Base-by-base conservation (phyloP, 2,797 vertebrate species). In the Protosalanx chinensis region DNA sequence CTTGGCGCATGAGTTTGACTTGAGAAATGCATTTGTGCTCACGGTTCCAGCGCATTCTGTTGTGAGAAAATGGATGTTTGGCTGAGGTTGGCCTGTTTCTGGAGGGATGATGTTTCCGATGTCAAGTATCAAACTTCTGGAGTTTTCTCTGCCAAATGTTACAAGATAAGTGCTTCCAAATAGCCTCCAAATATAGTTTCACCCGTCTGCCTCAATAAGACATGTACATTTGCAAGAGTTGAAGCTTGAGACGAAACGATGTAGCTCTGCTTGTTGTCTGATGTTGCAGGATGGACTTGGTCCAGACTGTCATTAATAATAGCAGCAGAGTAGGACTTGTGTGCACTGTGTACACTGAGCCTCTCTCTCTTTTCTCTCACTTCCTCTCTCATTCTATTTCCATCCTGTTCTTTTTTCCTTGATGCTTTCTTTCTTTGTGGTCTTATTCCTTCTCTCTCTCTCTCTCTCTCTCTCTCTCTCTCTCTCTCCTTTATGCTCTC, bases 161-260 rank as follows among this genome's bases (percentile, higher is more conserved):
- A 6, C 27, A 56, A 69, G 33, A 61, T 59, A n/a, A 37, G 68
- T 63, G 61, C 12, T 63, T 70, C 73, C 13, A 68, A 73, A 64
- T 57, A 63, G 68, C 35, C 46, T 49, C 51, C 30, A 56, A 62
- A 70, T 73, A 56, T 78, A 37, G 77, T 84, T 82, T 82, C 76
- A 46, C 29, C 5, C 72, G 10, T 53, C 49, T 37, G 58, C 62
- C 33, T 77, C 41, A n/a, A 67, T 67, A 60, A 29, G 23, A 75
- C 29, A 76, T 30, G 66, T 30, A 1, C 6, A 18, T 56, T 75
- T 12, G 13, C 56, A 30, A 64, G 51, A 29, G 23, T 64, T 2
- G 61, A 49, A 63, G 30, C 30, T 51, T 59, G 18, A 27, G 27
- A 68, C 64, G 66, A 56, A 74, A 46, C 66, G 35, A 12, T 10